Percentiles rank a stretch among this genome's conserved stretches.
phyloP scores from a whole-genome alignment of 2,888 invertebrate genomes.

The Orthonevra nobilis region DNA sequence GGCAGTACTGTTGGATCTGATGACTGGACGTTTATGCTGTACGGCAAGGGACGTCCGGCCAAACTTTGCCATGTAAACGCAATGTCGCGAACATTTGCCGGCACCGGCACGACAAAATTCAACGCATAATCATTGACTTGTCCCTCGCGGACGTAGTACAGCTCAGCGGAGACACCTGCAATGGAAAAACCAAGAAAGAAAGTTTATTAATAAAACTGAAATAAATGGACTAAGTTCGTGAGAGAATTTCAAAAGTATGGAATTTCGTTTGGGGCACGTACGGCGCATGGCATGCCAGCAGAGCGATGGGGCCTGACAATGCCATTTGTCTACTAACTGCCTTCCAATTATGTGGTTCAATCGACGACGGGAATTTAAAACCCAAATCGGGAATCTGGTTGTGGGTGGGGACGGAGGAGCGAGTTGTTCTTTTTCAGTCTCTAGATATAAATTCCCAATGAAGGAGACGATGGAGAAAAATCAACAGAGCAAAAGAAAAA shows the following conservation, averaged over 20 bases:
- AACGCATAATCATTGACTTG: conserved; percentile 94
- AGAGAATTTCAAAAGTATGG: conserved; percentile 60
- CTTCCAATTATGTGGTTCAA: conserved; percentile 57
- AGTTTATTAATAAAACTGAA: conserved; percentile 45
- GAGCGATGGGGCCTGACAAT: conserved; percentile 17
- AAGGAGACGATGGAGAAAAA: conserved; percentile 28
- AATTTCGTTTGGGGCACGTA: conserved; percentile 55
- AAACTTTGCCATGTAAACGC: conserved; percentile 96
- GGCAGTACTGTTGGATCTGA: conserved; percentile 88
- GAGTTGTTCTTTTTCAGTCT: not conserved
- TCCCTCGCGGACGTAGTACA: conserved; percentile 95
- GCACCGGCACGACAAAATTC: conserved; percentile 92
- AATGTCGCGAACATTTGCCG: conserved; percentile 90
- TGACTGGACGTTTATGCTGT: conserved; percentile 89
- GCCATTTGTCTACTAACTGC: conserved; percentile 62
- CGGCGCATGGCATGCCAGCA: not conserved
- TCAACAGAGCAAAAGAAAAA: conserved; percentile 42
- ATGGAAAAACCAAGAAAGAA: conserved; percentile 73
- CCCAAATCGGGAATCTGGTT: conserved; percentile 4
- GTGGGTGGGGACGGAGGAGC: not conserved
- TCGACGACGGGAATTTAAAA: conserved; percentile 44
- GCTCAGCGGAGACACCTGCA: conserved; percentile 90
- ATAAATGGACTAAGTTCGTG: conserved; percentile 55
- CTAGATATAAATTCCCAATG: conserved; percentile 45
- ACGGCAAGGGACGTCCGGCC: conserved; percentile 89